Base-by-base conservation (phyloP, 1,140 invertebrate species). In the Caenorhabditis briggsae region DNA sequence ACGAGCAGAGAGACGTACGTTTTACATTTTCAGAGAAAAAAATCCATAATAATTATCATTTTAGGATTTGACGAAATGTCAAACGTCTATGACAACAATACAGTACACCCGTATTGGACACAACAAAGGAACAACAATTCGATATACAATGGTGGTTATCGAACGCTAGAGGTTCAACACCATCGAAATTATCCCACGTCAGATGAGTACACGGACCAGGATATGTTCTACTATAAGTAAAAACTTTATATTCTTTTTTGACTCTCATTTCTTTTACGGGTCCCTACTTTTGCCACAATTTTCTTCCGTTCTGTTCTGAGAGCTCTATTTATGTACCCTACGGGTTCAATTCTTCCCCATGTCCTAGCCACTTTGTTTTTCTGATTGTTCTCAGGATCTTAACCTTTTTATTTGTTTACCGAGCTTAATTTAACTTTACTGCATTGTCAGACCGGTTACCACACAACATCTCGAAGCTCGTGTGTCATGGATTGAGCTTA, bases 61-160 rank as follows among this genome's bases (percentile, higher is more conserved):
- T 33, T 18, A 86, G 85, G 85, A 25, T 83, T 78, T 20, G 85
- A 86, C 25, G 85, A 86, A 50, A 46, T 86, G 20, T 86, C 85
- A 9, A 70, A 83, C 23, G 74, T 86, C 33, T 86, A 86, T 23
- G 85, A 86, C 85, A 78, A 58, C 25, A 83, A 74, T 82, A 78
- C 85, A 16, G 46, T 64, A n/a, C 74, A 84, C 11, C 70, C 84
- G 20, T 70, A 86, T 20, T 55, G 33, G 18, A 78, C 20, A 43
- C 70, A 70, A 48, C 48, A 55, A 16, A 33, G 43, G 20, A 64
- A 70, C 16, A 64, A 86, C 43, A 70, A 82, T 9, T 53, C 74
- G 11, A 86, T 86, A 18, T 86, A 86, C 25, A 64, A 70, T 33
- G 70, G 85, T 23, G 56, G 70, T 23, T 86, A 86, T 23, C 50